phyloP scores from a whole-genome alignment of 1,140 invertebrate genomes.

The Papilio helenus region DNA sequence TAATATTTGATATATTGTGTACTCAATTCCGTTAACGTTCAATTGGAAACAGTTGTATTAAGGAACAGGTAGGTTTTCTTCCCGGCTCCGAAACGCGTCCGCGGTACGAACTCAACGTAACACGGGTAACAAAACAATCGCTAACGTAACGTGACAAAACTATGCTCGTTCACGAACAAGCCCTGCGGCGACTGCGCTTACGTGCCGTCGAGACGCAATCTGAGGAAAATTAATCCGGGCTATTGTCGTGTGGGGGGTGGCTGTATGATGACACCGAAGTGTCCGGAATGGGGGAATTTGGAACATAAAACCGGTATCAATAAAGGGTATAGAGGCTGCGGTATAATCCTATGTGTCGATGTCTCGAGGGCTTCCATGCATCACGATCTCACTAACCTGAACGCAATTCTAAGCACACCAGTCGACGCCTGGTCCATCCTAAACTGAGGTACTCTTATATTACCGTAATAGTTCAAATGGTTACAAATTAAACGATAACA shows the following conservation, averaged over 20 bases:
- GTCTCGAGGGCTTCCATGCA: constrained; percentile 70
- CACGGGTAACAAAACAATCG: constrained; percentile 76
- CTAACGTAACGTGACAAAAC: constrained; percentile 75
- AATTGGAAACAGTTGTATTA: constrained; percentile 56
- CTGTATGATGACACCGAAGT: constrained; percentile 49
- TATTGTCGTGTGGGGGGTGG: constrained; percentile 69
- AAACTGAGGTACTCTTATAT: constrained; percentile 81
- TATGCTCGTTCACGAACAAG: constrained; percentile 74
- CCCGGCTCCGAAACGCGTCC: constrained; percentile 61
- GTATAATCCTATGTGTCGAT: constrained; percentile 77
- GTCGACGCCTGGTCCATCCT: constrained; percentile 82
- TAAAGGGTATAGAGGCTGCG: constrained; percentile 63
- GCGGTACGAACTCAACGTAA: constrained; percentile 68
- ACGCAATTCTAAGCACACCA: constrained; percentile 74
- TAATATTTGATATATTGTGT: constrained; percentile 18
- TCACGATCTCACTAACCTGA: constrained; percentile 71
- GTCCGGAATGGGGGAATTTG: constrained; percentile 61
- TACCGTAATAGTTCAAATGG: constrained; percentile 81
- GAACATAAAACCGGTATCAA: constrained; percentile 76
- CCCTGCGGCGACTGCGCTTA: constrained; percentile 79
- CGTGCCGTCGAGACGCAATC: constrained; percentile 66
- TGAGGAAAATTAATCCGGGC: constrained; percentile 76
- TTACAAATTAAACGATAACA: constrained; percentile 81
- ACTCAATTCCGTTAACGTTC: constrained; percentile 44
- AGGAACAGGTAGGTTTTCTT: not conserved